Percentiles rank a stretch among this genome's conserved stretches.
Conservation (phyloP, 2,797 vertebrate genomes). For the Urophycis tenuis region DNA sequence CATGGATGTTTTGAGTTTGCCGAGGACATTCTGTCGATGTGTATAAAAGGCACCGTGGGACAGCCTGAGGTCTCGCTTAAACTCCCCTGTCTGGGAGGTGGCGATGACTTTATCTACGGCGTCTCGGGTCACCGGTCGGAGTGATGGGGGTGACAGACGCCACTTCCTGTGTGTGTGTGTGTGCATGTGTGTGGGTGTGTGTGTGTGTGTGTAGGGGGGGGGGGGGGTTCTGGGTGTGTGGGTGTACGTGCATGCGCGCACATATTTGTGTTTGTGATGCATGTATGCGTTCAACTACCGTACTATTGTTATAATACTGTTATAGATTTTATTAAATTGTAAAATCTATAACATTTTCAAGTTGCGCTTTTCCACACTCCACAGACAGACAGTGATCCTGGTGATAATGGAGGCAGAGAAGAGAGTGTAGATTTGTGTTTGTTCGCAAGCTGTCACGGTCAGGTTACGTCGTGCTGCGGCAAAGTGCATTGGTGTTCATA, state of each 20-base stretch:
- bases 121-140: constrained; percentile 45
- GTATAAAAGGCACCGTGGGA: constrained; percentile 7
- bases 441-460: neutral
- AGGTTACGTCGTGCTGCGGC: neutral
- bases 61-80: neutral
- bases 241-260: constrained; percentile 22
- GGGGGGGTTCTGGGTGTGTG: constrained; percentile 26
- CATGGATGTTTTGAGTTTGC: neutral
- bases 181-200: constrained; percentile 14
- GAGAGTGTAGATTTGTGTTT: neutral
- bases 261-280: no score
- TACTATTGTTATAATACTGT: no score
- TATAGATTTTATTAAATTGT: neutral
- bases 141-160: constrained; percentile 56
- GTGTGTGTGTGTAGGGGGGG: constrained; percentile 20
- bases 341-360: neutral
- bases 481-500: neutral
- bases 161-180: constrained; percentile 32
- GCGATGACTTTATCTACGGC: constrained; percentile 31
- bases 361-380: neutral
- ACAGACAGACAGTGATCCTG: neutral
- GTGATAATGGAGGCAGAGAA: neutral
- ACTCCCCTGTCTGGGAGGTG: constrained; percentile 2
- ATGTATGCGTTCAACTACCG: no score
- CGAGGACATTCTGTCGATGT: neutral